A percentile compares a stretch with the other conserved stretches of the same genome.
These are phyloP conservation scores for Apis dorsata DNA, from an alignment of 1,140 invertebrate species.

Conservation along the genomic window DNA sequence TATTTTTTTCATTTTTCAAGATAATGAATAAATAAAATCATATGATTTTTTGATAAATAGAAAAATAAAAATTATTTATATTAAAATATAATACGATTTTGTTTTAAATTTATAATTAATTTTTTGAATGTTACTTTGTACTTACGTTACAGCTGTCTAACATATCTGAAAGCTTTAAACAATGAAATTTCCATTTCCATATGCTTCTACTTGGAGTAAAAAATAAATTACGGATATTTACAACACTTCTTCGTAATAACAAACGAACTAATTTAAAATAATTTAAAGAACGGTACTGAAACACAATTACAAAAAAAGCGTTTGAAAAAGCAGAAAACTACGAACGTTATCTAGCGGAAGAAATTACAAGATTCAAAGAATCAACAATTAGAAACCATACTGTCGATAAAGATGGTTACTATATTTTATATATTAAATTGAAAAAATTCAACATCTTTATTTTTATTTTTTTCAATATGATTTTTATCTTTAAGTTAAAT, in stretches of 20 bases:
- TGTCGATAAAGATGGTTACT: constrained; percentile 23
- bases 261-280: neutral
- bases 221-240: neutral
- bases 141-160: constrained; percentile 15
- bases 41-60: neutral
- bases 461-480: neutral
- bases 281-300: neutral
- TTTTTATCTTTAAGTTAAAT: too few relatives aligned
- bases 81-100: too few relatives aligned
- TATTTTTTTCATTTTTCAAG: neutral
- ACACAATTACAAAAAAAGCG: neutral
- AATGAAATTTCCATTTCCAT: neutral
- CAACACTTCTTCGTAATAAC: neutral
- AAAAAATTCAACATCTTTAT: neutral
- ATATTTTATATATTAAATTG: neutral
- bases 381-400: neutral
- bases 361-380: neutral
- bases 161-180: neutral
- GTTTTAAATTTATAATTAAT: neutral
- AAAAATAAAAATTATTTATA: neutral
- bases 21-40: too few relatives aligned
- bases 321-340: neutral
- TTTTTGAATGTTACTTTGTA: constrained; percentile 19
- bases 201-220: neutral
- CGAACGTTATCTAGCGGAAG: constrained; percentile 6